A percentile compares a stretch with the other conserved stretches of the same genome.
phyloP scores from a whole-genome alignment of 2,797 vertebrate genomes.

The Cryptoprocta ferox region DNA sequence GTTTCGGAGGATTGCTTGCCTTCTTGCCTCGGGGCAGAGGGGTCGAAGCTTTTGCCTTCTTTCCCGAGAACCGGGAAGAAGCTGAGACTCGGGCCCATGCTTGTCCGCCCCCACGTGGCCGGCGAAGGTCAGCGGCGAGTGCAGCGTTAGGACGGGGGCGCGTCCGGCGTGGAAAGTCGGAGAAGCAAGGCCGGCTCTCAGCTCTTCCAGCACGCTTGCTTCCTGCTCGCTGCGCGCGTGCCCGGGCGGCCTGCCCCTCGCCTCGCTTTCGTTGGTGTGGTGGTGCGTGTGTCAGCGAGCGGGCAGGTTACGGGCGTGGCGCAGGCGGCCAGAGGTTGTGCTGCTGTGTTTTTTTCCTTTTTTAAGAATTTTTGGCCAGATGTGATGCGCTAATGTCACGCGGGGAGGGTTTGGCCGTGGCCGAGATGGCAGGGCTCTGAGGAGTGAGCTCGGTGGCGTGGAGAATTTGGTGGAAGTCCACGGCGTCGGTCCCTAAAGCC shows the following conservation, averaged over 20 bases:
- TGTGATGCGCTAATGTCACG: neutral
- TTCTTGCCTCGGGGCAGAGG: neutral
- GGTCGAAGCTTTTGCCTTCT: neutral
- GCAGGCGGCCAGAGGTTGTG: conserved; percentile 51
- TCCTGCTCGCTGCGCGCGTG: neutral
- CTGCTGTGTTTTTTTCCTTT: conserved; percentile 24
- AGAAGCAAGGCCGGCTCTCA: conserved; percentile 55
- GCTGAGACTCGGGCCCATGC: neutral
- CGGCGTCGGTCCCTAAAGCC: rapidly evolving
- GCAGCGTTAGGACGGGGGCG: neutral
- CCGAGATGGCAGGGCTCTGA: neutral
- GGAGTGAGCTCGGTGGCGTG: neutral
- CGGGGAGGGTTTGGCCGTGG: neutral
- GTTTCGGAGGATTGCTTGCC: neutral
- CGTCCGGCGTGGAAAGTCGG: neutral
- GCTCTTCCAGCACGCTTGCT: neutral
- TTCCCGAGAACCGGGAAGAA: neutral
- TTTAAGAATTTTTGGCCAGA: neutral
- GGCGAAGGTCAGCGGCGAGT: conserved; percentile 50
- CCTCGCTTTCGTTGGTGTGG: conserved; percentile 42
- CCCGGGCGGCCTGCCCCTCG: conserved; percentile 59
- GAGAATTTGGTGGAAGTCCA: neutral
- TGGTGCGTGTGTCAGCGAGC: conserved; percentile 5
- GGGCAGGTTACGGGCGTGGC: conserved; percentile 36
- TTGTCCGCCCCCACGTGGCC: neutral